phyloP scores from a whole-genome alignment of 2,113 vertebrate species.

The Odocoileus virginianus region DNA sequence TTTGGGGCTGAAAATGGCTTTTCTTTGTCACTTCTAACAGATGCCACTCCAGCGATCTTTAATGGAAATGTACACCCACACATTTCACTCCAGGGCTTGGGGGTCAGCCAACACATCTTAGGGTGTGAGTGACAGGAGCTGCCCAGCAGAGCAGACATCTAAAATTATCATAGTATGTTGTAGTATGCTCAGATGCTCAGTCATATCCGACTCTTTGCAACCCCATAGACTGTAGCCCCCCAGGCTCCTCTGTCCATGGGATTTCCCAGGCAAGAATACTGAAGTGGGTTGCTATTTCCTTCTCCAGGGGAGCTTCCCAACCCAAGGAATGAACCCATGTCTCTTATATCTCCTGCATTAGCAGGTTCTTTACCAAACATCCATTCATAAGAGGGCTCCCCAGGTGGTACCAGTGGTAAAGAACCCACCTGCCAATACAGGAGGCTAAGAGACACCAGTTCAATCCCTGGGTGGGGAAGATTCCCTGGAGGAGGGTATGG shows the following conservation, averaged over 20 bases:
- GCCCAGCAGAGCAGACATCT: not conserved
- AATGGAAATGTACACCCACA: not conserved
- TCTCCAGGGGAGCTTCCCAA: not conserved
- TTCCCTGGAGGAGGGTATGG: not conserved
- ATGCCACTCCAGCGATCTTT: not conserved
- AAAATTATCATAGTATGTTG: not conserved
- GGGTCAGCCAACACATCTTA: not conserved
- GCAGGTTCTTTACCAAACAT: not conserved
- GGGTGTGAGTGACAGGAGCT: not conserved
- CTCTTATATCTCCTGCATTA: not conserved
- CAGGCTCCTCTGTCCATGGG: not conserved
- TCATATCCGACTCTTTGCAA: not conserved
- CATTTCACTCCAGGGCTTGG: not conserved
- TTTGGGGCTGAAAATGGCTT: not conserved
- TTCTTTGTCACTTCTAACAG: not conserved
- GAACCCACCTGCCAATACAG: not conserved
- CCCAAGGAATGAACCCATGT: not conserved
- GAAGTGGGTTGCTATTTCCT: not conserved
- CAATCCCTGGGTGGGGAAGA: not conserved
- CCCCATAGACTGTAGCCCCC: not conserved
- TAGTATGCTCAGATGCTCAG: not conserved
- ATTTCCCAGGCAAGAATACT: not conserved
- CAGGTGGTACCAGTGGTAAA: not conserved
- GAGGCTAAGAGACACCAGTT: not conserved
- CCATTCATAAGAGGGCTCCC: not conserved